Percentiles rank a stretch among this genome's conserved stretches.
Evolutionary conservation across 2,113 vertebrate genomes (phyloP).

Genomic region (Vulpes vulpes): DNA sequence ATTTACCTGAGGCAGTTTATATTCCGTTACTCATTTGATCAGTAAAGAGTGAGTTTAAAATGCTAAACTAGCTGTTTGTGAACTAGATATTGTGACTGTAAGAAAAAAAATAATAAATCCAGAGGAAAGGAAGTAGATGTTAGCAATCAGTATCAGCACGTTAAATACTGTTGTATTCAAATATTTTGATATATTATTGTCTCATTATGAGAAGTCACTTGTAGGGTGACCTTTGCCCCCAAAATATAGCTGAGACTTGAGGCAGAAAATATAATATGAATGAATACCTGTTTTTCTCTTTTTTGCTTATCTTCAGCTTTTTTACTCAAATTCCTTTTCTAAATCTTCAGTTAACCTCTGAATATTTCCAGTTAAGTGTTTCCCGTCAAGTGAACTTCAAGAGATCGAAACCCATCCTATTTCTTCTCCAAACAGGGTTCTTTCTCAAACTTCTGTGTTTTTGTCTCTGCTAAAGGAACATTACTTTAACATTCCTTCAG

Average conservation of each 20-base stretch:
- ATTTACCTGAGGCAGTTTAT: constrained; percentile 35
- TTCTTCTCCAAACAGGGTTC: background rate
- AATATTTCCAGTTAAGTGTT: background rate
- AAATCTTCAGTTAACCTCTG: background rate
- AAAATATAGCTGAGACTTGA: background rate
- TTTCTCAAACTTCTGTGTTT: background rate
- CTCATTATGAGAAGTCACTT: background rate
- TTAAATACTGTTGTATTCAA: background rate
- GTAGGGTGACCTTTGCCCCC: background rate
- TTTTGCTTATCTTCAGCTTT: background rate
- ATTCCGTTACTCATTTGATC: constrained; percentile 65
- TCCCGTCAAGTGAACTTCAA: background rate
- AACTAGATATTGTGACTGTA: constrained; percentile 16
- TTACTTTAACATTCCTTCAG: background rate
- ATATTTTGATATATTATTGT: background rate
- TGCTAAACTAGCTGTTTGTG: constrained; percentile 40
- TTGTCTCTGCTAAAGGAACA: background rate
- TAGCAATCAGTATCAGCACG: constrained; percentile 8
- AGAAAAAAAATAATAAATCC: constrained; percentile 50
- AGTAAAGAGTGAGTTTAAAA: constrained; percentile 56
- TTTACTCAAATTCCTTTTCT: background rate
- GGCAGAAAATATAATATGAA: background rate
- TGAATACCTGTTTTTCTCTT: background rate
- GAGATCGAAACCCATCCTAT: background rate
- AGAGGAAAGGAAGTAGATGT: constrained; percentile 57